A percentile compares a stretch with the other conserved stretches of the same genome.
phyloP scores from a whole-genome alignment of 2,113 vertebrate species.

The Ciconia maguari region DNA sequence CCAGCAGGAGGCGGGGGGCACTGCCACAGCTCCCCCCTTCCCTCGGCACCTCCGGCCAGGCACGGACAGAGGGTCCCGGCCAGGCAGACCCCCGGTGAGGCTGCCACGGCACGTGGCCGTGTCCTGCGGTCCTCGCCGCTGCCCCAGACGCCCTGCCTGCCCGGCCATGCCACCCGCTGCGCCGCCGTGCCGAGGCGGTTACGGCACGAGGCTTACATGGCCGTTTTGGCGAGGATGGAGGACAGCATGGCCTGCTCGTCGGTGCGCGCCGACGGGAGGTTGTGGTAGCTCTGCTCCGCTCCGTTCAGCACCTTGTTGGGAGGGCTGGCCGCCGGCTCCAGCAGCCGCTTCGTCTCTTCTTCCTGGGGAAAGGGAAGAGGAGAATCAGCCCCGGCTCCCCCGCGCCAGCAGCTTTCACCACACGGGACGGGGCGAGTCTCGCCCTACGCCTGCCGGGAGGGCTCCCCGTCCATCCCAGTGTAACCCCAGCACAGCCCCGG shows the following conservation, averaged over 20 bases:
- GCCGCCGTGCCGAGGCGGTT: rapidly evolving
- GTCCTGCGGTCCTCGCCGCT: not conserved
- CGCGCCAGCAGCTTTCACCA: not conserved
- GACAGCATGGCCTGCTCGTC: constrained; percentile 93
- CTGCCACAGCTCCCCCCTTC: not conserved
- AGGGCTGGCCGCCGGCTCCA: constrained; percentile 84
- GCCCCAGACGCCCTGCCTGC: too few species aligned
- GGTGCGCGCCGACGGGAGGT: constrained; percentile 81
- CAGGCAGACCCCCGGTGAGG: not conserved
- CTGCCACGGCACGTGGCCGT: not conserved
- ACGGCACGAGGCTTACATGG: constrained; percentile 76
- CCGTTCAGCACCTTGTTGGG: constrained; percentile 88
- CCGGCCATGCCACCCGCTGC: too few species aligned
- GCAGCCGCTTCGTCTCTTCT: constrained; percentile 81
- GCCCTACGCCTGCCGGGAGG: not conserved
- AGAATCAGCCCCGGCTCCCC: not conserved
- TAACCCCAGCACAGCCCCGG: not conserved
- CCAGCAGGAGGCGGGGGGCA: not conserved
- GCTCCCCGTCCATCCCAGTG: not conserved
- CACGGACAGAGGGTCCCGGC: not conserved
- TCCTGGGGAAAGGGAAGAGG: constrained; percentile 51
- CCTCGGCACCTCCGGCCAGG: not conserved
- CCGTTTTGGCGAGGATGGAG: constrained; percentile 92
- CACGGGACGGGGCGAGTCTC: rapidly evolving
- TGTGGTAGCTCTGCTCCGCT: constrained; percentile 81